Conservation (phyloP, 92 coral and sea anemone genomes). For the Meandrina meandrites region DNA sequence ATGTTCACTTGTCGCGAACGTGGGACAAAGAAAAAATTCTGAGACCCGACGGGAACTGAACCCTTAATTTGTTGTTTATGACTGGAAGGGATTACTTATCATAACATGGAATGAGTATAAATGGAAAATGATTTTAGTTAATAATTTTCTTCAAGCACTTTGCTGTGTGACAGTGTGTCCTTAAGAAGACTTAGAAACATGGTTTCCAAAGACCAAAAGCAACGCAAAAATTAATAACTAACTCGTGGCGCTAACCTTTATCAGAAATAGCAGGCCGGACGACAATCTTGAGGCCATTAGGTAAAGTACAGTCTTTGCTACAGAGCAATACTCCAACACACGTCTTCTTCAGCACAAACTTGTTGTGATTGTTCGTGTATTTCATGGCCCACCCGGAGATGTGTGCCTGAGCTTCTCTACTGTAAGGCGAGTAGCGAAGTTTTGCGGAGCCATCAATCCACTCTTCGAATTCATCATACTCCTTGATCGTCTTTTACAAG, state of each 20-base stretch:
- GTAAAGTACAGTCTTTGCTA: slow-evolving; percentile 81
- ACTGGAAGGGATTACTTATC: too few relatives aligned
- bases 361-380: slow-evolving; percentile 98
- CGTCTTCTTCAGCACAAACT: slow-evolving; percentile 93
- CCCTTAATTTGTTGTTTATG: background rate
- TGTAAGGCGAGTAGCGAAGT: slow-evolving; percentile 87
- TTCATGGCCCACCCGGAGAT: slow-evolving; percentile 99
- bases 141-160: too few relatives aligned
- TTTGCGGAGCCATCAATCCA: slow-evolving; percentile 95
- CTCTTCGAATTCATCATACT: slow-evolving; percentile 84
- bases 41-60: too few relatives aligned
- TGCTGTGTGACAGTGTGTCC: too few relatives aligned
- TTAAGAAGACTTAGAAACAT: background rate
- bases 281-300: slow-evolving; percentile 87
- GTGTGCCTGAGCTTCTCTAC: slow-evolving; percentile 97
- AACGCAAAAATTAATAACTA: background rate
- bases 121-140: too few relatives aligned
- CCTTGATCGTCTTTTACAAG: slow-evolving; percentile 58
- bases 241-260: slow-evolving; percentile 66
- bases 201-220: background rate
- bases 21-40: too few relatives aligned
- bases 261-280: slow-evolving; percentile 98
- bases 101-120: too few relatives aligned
- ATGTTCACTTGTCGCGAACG: too few relatives aligned
- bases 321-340: slow-evolving; percentile 97